Base-by-base conservation (phyloP, 2,888 invertebrate genomes). In the Crocallis elinguaria region DNA sequence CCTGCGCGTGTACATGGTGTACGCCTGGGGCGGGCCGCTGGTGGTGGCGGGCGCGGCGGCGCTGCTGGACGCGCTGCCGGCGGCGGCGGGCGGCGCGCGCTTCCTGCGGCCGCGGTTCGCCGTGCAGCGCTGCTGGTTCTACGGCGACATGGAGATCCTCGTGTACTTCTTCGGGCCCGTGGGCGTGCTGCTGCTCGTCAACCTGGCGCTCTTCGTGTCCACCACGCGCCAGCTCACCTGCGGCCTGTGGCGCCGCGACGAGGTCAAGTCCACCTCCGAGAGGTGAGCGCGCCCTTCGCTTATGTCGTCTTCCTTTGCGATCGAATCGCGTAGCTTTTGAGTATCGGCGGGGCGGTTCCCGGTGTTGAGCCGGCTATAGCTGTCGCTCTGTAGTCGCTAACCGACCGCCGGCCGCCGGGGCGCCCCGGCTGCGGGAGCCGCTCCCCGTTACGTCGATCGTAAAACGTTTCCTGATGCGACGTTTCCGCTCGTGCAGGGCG, bases 101-200 rank as follows among this genome's bases (percentile, higher is more conserved):
- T 43, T 95, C 73, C 89, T 96, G 66, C 93, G 95, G 57, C 97
- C 97, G 21, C 93, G 95, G 57, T 97, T 97, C 84, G 96, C 95
- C 36, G 94, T 94, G 75, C 93, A 92, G 70, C 93, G 93, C 69
- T 97, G 97, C 86, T 97, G 97, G 96, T 97, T 97, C 91, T 94
- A 94, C 84, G 96, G 96, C 67, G 95, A 95, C 84, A 92, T 94
- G 85, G 96, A 97, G 82, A 95, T 96, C 57, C 92, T 97, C 63
- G 95, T 95, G 4, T 97, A 96, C 87, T 97, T 97, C 91, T 96
- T 94, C 81, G 96, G 96, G 5, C 97, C 97, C 6, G 94, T 97
- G 62, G 97, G 96, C 50, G 92, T 95, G 58, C 92, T 97, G 61
- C 91, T 97, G 64, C 92, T 94, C 66, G 93, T 96, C 62, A 97